Conservation (phyloP, 1,140 invertebrate species). For the Andricus grossulariae region DNA sequence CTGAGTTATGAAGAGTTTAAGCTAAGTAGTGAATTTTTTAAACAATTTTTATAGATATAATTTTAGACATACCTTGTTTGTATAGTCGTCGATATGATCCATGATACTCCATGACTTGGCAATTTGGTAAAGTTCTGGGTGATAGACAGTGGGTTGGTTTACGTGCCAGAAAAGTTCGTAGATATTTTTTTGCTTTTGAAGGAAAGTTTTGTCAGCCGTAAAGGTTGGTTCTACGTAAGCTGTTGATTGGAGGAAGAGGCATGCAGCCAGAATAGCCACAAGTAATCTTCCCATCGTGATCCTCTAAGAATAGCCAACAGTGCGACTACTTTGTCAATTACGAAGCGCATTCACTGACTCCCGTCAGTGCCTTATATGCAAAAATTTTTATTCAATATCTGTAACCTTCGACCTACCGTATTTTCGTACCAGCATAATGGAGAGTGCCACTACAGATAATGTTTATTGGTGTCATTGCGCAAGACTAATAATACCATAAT, state of each 20-base stretch:
- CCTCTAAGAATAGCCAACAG: neutral
- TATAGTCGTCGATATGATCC: conserved; percentile 74
- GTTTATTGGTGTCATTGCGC: neutral
- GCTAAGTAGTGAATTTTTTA: too few relatives aligned
- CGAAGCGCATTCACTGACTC: conserved; percentile 29
- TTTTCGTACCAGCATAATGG: neutral
- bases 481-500: neutral
- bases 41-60: neutral
- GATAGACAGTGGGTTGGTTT: conserved; percentile 75
- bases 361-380: conserved; percentile 42
- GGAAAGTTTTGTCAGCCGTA: conserved; percentile 71
- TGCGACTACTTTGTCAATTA: conserved; percentile 30
- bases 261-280: conserved; percentile 45
- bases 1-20: too few relatives aligned
- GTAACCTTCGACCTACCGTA: conserved; percentile 39
- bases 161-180: conserved; percentile 79
- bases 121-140: conserved; percentile 73
- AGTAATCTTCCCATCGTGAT: conserved; percentile 36
- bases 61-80: conserved; percentile 66
- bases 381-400: conserved; percentile 37
- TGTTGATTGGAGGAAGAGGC: conserved; percentile 39
- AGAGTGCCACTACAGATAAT: neutral
- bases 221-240: conserved; percentile 71
- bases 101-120: conserved; percentile 77
- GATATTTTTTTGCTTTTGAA: conserved; percentile 78